Percentiles rank a stretch among this genome's conserved stretches.
These are phyloP conservation scores for Sphinx pinastri DNA, from an alignment of 2,888 invertebrate species.

Conservation along the genomic window DNA sequence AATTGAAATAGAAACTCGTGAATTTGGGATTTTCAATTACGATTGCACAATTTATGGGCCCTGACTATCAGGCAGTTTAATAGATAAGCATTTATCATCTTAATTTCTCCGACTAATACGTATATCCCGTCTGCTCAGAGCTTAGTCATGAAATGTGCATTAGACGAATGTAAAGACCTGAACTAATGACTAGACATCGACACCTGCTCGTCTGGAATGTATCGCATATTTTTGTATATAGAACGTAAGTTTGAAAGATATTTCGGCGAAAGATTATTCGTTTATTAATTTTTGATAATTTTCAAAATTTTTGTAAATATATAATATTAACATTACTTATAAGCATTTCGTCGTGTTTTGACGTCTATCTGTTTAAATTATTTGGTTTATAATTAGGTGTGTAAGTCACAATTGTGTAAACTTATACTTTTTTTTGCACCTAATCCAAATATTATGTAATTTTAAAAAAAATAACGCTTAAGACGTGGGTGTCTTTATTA, in stretches of 20 bases:
- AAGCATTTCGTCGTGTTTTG: conserved; percentile 2
- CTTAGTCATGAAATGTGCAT: neutral
- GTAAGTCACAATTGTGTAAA: neutral
- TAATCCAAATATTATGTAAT: neutral
- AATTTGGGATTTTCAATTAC: neutral
- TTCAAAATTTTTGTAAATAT: conserved; percentile 24
- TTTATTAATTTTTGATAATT: conserved; percentile 24
- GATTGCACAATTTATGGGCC: neutral
- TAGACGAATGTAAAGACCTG: neutral
- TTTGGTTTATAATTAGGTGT: neutral
- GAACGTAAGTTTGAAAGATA: conserved; percentile 27
- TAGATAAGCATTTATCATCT: neutral
- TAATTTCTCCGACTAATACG: neutral
- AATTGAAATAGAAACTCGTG: neutral
- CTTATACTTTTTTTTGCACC: neutral
- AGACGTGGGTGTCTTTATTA: no score
- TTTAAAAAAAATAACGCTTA: neutral
- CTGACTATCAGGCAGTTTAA: neutral
- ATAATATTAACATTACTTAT: neutral
- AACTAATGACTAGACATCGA: conserved; percentile 1
- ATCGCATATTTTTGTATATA: conserved; percentile 38
- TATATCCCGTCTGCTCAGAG: conserved; percentile 16
- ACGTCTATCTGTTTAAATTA: neutral
- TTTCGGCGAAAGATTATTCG: conserved; percentile 31
- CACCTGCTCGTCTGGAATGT: neutral